These are phyloP conservation scores for Thymelicus acteon DNA, from an alignment of 2,888 invertebrate species.

Conservation along the genomic window DNA sequence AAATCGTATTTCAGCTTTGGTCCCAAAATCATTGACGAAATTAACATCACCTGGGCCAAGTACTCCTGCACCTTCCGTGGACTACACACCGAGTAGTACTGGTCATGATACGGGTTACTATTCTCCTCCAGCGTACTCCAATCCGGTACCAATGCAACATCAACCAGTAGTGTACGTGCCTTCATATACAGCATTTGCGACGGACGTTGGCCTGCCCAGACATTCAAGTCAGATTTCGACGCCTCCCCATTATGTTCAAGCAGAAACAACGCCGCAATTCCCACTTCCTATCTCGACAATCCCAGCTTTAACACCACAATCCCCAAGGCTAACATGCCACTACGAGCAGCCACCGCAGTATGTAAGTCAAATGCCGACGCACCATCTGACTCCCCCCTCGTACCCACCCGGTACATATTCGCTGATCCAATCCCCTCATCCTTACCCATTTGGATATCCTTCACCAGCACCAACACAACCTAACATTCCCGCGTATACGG, in stretches of 20 bases:
- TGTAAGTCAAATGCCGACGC: conserved; percentile 4
- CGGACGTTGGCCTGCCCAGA: not conserved
- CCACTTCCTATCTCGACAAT: conserved; percentile 14
- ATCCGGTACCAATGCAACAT: conserved; percentile 13
- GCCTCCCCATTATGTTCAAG: not conserved
- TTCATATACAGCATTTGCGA: not conserved
- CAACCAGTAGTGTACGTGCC: conserved; percentile 17
- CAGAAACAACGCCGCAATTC: conserved; percentile 17
- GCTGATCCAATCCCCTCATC: not conserved
- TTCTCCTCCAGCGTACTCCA: conserved; percentile 10
- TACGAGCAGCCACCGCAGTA: not conserved
- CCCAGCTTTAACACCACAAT: not conserved
- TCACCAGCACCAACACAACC: conserved; percentile 14
- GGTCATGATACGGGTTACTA: conserved; percentile 9
- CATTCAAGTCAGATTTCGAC: not conserved
- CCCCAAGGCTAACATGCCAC: not conserved
- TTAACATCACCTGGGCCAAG: conserved; percentile 39
- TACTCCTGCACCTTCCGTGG: conserved; percentile 33
- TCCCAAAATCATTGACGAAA: conserved; percentile 40
- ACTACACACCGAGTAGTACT: conserved; percentile 1
- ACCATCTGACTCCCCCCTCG: conserved; percentile 14
- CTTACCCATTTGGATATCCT: conserved; percentile 37
- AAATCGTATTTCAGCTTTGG: conserved; percentile 40
- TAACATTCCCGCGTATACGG: conserved; percentile 26
- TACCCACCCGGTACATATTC: conserved; percentile 30